phyloP scores from a whole-genome alignment of 2,797 vertebrate genomes.

The Sebastes flavidus region DNA sequence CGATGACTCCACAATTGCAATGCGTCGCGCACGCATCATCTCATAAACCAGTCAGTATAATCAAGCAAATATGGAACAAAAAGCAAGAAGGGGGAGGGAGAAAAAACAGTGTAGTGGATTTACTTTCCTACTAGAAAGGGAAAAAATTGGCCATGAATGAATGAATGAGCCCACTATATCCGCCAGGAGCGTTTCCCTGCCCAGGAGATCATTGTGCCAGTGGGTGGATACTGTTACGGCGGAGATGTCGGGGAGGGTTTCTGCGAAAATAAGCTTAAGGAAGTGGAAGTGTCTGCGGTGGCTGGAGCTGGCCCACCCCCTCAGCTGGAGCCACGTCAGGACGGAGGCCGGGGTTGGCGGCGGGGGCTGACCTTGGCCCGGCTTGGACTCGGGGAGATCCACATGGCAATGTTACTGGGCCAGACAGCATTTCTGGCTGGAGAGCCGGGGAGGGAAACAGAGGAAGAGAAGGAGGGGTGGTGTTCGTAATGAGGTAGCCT shows the following conservation, averaged over 20 bases:
- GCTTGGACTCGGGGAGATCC: slow-evolving; percentile 39
- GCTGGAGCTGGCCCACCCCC: slow-evolving; percentile 67
- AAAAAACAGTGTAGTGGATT: slow-evolving; percentile 60
- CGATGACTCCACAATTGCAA: slow-evolving; percentile 6
- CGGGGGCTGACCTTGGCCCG: slow-evolving; percentile 56
- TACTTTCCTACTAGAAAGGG: slow-evolving; percentile 69
- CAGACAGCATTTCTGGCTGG: slow-evolving; percentile 29
- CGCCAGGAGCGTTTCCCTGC: slow-evolving; percentile 75
- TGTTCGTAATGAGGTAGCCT: slow-evolving; percentile 37
- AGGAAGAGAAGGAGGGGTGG: neutral
- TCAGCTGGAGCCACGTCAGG: slow-evolving; percentile 59
- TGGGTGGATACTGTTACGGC: slow-evolving; percentile 76
- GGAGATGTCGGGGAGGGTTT: slow-evolving; percentile 67
- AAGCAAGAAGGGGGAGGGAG: slow-evolving; percentile 33
- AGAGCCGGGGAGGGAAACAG: slow-evolving; percentile 21
- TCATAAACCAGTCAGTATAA: slow-evolving; percentile 53
- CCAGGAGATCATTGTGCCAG: slow-evolving; percentile 78
- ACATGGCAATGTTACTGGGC: slow-evolving; percentile 34
- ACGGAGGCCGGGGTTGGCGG: slow-evolving; percentile 10
- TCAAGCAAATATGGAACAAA: slow-evolving; percentile 63
- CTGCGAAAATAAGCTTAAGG: slow-evolving; percentile 75
- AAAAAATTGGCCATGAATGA: slow-evolving; percentile 78
- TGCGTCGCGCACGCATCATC: slow-evolving; percentile 28
- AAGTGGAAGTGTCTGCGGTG: slow-evolving; percentile 75
- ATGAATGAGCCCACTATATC: slow-evolving; percentile 77